phyloP scores from a whole-genome alignment of 1,140 invertebrate species.

The Trichoplusia ni region DNA sequence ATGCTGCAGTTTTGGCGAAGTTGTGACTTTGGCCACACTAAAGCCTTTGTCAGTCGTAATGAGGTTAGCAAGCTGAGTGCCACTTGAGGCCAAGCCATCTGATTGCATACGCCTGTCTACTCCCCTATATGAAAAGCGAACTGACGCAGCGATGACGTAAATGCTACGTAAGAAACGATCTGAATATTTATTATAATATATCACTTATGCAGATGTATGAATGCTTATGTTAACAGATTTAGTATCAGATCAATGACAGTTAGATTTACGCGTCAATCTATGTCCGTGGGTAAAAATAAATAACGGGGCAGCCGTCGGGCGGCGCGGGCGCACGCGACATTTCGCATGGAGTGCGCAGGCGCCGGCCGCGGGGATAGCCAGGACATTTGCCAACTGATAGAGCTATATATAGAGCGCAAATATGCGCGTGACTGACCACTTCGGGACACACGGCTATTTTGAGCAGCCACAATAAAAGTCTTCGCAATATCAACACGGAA shows the following conservation, averaged over 20 bases:
- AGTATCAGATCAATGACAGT: constrained; percentile 35
- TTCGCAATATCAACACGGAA: constrained; percentile 57
- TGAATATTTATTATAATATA: constrained; percentile 29
- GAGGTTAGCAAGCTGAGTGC: constrained; percentile 6
- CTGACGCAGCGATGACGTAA: constrained; percentile 23
- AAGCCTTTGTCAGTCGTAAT: constrained; percentile 12
- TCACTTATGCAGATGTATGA: not conserved
- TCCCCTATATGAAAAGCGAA: constrained; percentile 4
- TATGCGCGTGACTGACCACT: constrained; percentile 71
- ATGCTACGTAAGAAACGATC: constrained; percentile 14
- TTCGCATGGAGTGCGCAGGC: constrained; percentile 41
- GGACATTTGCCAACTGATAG: constrained; percentile 73
- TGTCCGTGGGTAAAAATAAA: constrained; percentile 47
- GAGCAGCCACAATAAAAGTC: constrained; percentile 55
- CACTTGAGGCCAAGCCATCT: constrained; percentile 6
- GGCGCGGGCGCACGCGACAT: constrained; percentile 55
- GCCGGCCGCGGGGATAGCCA: constrained; percentile 40
- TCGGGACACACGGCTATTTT: constrained; percentile 62
- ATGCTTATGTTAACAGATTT: constrained; percentile 27
- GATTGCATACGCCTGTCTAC: constrained; percentile 13
- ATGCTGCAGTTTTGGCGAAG: not conserved
- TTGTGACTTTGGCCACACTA: not conserved
- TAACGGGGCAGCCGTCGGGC: constrained; percentile 19
- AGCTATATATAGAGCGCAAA: constrained; percentile 63
- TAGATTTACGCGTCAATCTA: constrained; percentile 35